phyloP scores from a whole-genome alignment of 2,888 invertebrate species.

The Calameuta pallipes region DNA sequence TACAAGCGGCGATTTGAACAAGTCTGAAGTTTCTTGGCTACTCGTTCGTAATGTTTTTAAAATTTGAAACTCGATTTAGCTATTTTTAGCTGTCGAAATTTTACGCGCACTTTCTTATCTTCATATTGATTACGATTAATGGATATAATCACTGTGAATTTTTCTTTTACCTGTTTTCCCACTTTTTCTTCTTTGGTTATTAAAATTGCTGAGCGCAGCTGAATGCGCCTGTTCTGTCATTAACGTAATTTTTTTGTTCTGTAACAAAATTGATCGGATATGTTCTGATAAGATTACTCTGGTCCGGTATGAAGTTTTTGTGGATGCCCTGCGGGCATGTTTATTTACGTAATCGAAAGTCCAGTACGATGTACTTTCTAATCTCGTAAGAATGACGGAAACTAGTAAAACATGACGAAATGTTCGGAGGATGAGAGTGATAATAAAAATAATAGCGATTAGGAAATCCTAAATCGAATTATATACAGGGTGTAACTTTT shows the following conservation, averaged over 20 bases:
- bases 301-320: not conserved
- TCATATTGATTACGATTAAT: too few relatives aligned
- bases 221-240: too few relatives aligned
- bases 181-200: too few relatives aligned
- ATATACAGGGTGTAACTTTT: not conserved
- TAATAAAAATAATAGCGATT: not conserved
- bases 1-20: too few relatives aligned
- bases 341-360: not conserved
- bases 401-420: not conserved
- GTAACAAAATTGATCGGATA: not conserved
- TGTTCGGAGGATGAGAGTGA: not conserved
- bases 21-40: too few relatives aligned
- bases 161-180: too few relatives aligned
- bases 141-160: too few relatives aligned
- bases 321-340: not conserved
- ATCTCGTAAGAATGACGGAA: not conserved
- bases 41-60: too few relatives aligned
- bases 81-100: too few relatives aligned
- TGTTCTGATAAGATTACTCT: not conserved
- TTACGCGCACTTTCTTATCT: too few relatives aligned
- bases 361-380: not conserved
- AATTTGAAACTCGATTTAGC: too few relatives aligned
- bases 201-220: too few relatives aligned
- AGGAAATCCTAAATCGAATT: not conserved
- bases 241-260: not conserved